Conservation (phyloP, 1,140 invertebrate species). For the Dreissena polymorpha region DNA sequence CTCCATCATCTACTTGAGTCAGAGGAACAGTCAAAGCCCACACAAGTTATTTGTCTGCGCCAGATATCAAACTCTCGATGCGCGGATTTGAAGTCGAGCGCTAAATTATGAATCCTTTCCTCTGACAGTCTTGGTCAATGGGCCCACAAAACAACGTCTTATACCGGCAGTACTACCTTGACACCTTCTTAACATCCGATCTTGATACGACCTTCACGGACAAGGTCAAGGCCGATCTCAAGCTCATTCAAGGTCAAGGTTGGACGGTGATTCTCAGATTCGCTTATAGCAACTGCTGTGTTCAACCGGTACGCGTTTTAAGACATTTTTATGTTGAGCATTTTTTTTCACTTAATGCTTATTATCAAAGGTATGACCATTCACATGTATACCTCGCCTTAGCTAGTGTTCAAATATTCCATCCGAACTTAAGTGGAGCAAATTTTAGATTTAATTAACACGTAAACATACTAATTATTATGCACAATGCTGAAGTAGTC, state of each 20-base stretch:
- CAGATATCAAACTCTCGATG: too few relatives aligned
- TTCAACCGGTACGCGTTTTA: background rate
- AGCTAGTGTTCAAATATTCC: background rate
- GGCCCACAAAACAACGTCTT: too few relatives aligned
- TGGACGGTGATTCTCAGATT: constrained; percentile 28
- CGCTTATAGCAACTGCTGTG: constrained; percentile 5
- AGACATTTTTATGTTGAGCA: background rate
- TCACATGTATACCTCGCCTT: background rate
- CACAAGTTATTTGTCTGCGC: too few relatives aligned
- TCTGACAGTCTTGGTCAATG: too few relatives aligned
- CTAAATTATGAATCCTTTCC: too few relatives aligned
- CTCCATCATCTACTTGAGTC: too few relatives aligned
- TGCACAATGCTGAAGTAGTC: background rate
- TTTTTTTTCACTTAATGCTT: background rate
- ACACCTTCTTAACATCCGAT: background rate
- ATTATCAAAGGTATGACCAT: background rate
- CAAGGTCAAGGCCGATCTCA: constrained; percentile 14
- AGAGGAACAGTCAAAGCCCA: too few relatives aligned
- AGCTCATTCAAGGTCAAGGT: background rate
- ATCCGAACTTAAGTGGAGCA: background rate
- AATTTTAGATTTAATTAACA: background rate
- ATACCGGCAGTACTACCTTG: constrained; percentile 14
- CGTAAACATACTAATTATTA: background rate
- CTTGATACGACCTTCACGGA: background rate
- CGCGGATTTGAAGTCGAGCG: too few relatives aligned